Evolutionary conservation across 2,797 vertebrate genomes (phyloP).

Genomic region (Chaenodraco wilsoni): DNA sequence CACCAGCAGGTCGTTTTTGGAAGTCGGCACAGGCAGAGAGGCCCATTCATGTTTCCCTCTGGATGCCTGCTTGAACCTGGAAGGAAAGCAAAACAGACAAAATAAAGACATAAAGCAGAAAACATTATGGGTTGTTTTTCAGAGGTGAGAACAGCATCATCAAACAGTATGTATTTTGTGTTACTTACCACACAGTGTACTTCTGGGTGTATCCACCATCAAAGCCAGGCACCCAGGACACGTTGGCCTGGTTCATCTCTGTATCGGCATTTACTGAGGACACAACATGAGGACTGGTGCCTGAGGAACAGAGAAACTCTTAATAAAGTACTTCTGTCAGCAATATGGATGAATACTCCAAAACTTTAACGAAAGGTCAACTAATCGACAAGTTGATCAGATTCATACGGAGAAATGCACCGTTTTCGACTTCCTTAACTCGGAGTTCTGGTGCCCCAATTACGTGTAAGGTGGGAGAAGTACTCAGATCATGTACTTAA

Average conservation of each 20-base stretch:
- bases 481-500: too few species aligned
- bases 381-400: too few species aligned
- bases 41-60: constrained; percentile 93
- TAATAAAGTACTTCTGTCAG: neutral
- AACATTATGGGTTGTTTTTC: neutral
- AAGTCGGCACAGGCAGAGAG: constrained; percentile 88
- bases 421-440: too few species aligned
- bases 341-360: neutral
- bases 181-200: constrained; percentile 94
- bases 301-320: constrained; percentile 67
- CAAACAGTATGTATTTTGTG: neutral
- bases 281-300: constrained; percentile 92
- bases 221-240: constrained; percentile 95
- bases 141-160: neutral
- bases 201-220: constrained; percentile 95
- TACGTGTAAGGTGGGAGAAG: too few species aligned
- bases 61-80: constrained; percentile 88
- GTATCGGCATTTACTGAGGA: constrained; percentile 85
- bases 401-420: too few species aligned
- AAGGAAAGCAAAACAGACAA: constrained; percentile 7
- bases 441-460: too few species aligned
- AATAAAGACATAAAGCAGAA: neutral
- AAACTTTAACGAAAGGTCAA: too few species aligned
- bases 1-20: constrained; percentile 87
- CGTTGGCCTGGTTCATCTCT: constrained; percentile 87